A percentile compares a stretch with the other conserved stretches of the same genome.
Conservation (phyloP, 2,797 vertebrate species). For the Lemur catta region DNA sequence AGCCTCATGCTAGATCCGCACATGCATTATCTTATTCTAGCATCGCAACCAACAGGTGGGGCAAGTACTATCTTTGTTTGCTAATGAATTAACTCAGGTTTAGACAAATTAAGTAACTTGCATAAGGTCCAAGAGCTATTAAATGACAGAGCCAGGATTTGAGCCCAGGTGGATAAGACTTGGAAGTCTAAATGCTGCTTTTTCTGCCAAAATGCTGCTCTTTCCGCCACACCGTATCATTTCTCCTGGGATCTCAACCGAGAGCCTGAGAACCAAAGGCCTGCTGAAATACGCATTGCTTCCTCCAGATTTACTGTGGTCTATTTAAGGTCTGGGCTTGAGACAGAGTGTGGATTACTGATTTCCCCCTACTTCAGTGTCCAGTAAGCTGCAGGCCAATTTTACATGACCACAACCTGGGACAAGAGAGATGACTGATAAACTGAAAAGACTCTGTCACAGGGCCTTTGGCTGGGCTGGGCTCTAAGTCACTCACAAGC, state of each 20-base stretch:
- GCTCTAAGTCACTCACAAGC: neutral
- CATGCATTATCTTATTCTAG: neutral
- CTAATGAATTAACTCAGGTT: neutral
- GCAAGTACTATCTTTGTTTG: neutral
- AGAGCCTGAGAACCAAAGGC: neutral
- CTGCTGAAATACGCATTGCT: neutral
- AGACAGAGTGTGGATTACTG: neutral
- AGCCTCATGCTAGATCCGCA: neutral
- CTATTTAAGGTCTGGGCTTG: neutral
- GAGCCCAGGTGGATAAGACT: neutral
- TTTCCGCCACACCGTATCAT: neutral
- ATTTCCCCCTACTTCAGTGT: neutral
- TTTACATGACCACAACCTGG: neutral
- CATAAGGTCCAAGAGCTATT: neutral
- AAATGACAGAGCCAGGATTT: neutral
- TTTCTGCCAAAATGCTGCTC: neutral
- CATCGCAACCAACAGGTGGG: neutral
- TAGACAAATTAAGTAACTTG: slow-evolving; percentile 40
- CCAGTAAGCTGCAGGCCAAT: neutral
- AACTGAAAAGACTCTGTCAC: neutral
- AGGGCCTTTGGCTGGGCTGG: neutral
- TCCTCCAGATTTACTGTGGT: neutral
- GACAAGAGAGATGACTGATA: neutral
- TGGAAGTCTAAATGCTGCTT: neutral
- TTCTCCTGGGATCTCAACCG: neutral